A percentile compares a stretch with the other conserved stretches of the same genome.
phyloP scores from a whole-genome alignment of 92 coral and sea anemone genomes.

The Epizoanthus rinbou region DNA sequence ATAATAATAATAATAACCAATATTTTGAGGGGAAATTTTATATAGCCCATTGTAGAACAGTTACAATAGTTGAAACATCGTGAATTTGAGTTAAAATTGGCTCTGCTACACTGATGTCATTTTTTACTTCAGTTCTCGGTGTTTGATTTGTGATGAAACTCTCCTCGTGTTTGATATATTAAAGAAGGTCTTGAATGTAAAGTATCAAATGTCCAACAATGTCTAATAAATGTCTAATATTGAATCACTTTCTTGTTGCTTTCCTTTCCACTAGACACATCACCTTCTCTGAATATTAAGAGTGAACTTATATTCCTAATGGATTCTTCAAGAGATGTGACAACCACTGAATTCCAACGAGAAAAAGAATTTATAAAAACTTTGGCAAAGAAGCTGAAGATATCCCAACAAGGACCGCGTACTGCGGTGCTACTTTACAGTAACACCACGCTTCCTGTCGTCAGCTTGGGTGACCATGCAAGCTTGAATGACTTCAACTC shows the following conservation, averaged over 20 bases:
- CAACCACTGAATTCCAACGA: conserved; percentile 2
- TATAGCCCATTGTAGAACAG: no score
- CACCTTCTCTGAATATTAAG: conserved; percentile 12
- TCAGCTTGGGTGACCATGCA: conserved; percentile 9
- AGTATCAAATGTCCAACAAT: no score
- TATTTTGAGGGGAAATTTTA: no score
- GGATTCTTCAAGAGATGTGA: conserved; percentile 27
- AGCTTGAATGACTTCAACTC: conserved; percentile 16
- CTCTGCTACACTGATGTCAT: no score
- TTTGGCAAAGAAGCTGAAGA: conserved; percentile 19
- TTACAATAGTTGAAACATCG: no score
- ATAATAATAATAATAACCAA: no score
- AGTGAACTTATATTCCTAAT: conserved; percentile 28
- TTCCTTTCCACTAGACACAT: background rate
- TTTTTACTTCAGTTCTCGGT: no score
- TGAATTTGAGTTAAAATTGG: no score
- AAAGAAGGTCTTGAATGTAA: no score
- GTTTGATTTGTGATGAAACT: no score
- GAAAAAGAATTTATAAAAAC: conserved; percentile 20
- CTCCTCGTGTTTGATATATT: no score
- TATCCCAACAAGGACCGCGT: conserved; percentile 23
- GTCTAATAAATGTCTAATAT: no score
- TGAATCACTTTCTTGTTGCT: background rate
- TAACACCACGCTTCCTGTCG: background rate
- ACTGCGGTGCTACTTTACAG: conserved; percentile 19